Evolutionary conservation across 2,888 invertebrate species (phyloP).

Genomic region (Craniophora ligustri): DNA sequence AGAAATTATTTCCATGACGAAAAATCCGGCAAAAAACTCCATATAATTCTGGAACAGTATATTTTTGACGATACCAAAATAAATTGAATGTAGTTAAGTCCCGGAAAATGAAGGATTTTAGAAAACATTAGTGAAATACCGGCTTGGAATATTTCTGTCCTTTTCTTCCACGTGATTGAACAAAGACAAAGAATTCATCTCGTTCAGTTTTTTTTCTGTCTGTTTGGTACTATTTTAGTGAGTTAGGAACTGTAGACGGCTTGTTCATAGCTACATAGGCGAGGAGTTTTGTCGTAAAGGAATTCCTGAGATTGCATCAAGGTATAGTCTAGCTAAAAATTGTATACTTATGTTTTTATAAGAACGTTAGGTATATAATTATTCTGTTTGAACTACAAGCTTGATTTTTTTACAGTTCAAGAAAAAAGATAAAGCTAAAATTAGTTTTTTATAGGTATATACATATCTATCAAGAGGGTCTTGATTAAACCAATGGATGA

Average conservation of each 20-base stretch:
- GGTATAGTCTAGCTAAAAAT: conserved; percentile 2
- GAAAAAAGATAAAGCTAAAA: no score
- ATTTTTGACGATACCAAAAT: no score
- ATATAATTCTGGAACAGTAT: no score
- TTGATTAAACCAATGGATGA: no score
- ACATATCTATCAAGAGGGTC: no score
- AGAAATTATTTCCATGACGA: no score
- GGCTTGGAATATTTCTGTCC: background rate
- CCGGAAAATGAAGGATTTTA: no score
- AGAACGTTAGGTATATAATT: no score
- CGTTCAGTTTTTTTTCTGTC: background rate
- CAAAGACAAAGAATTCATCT: conserved; percentile 17
- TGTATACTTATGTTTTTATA: background rate
- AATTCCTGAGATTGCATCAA: conserved; percentile 39
- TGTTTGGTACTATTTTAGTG: background rate
- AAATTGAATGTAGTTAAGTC: no score
- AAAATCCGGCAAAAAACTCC: no score
- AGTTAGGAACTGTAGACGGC: background rate
- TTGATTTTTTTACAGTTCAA: no score
- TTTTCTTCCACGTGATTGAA: conserved; percentile 12
- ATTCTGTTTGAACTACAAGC: background rate
- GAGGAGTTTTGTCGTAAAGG: conserved; percentile 55
- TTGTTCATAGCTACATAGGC: conserved; percentile 42
- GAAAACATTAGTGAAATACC: background rate
- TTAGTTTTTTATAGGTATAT: no score